Evolutionary conservation across 2,113 vertebrate species (phyloP).

Genomic region (Pithys albifrons): DNA sequence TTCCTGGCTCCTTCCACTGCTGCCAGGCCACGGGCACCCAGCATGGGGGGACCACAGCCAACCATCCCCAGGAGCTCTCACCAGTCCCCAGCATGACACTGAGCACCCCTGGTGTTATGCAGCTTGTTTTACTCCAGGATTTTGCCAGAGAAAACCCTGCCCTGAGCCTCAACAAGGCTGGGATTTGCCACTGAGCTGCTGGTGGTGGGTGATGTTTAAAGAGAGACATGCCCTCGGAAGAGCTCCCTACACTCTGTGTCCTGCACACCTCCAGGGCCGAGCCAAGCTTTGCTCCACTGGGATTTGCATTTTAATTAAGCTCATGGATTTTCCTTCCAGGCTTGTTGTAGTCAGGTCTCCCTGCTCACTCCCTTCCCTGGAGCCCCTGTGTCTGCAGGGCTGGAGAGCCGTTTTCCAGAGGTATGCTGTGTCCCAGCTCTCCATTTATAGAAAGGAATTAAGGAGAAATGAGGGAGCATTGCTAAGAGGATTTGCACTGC

Average conservation of each 20-base stretch:
- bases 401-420: background rate
- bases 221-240: background rate
- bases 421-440: background rate
- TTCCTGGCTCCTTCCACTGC: background rate
- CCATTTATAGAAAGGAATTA: slow-evolving; percentile 64
- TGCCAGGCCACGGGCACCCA: background rate
- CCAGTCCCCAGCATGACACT: fast-evolving
- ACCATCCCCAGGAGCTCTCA: background rate
- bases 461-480: slow-evolving; percentile 44
- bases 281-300: background rate
- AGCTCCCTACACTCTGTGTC: fast-evolving
- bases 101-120: background rate
- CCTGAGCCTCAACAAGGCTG: fast-evolving
- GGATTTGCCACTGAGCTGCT: background rate
- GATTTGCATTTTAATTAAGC: background rate
- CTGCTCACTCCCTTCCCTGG: fast-evolving
- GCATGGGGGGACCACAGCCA: fast-evolving
- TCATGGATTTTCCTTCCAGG: background rate
- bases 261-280: background rate
- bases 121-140: background rate
- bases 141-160: background rate
- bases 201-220: background rate
- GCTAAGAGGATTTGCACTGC: slow-evolving; percentile 43
- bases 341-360: background rate
- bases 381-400: background rate